Evolutionary conservation across 1,140 invertebrate genomes (phyloP).

Genomic region (Drosophila melanogaster): Release_6_plus_ISO1_MT NT_033777.3:10603501-10604000

Average conservation of each 20-base stretch:
- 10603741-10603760: constrained; percentile 69
- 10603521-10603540: constrained; percentile 67
- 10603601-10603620: constrained; percentile 70
- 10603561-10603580: constrained; percentile 58
- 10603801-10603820: constrained; percentile 23
- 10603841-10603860: constrained; percentile 50
- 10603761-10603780: constrained; percentile 68
- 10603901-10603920: constrained; percentile 39
- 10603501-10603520: constrained; percentile 39
- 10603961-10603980: constrained; percentile 65
- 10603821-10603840: constrained; percentile 42
- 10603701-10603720: constrained; percentile 21
- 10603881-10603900: constrained; percentile 51
- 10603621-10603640: constrained; percentile 45
- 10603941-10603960: constrained; percentile 40
- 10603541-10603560: constrained; percentile 46
- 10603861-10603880: constrained; percentile 46
- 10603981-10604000: constrained; percentile 49
- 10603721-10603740: constrained; percentile 67
- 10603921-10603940: constrained; percentile 41
- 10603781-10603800: constrained; percentile 72
- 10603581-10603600: constrained; percentile 79
- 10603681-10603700: constrained; percentile 3
- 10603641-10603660: constrained; percentile 62
- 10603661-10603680: constrained; percentile 38